A percentile compares a stretch with the other conserved stretches of the same genome.
Evolutionary conservation across 2,797 vertebrate genomes (phyloP).

Genomic region (Crypturellus tataupa): DNA sequence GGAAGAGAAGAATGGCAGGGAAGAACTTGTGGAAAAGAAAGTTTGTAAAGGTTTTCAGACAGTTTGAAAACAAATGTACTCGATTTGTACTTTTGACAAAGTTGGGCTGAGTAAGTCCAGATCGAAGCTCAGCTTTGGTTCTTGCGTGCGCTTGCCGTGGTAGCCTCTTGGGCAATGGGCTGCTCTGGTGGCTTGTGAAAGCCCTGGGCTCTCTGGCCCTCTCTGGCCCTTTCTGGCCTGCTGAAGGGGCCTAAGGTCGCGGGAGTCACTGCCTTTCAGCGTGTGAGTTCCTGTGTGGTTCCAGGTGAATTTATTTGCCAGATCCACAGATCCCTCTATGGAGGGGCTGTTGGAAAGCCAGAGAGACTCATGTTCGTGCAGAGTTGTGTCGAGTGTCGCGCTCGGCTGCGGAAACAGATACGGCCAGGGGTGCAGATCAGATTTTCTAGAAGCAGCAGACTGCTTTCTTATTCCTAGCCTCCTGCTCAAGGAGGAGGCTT

Average conservation of each 20-base stretch:
- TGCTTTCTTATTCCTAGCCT: neutral
- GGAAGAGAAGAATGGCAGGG: constrained; percentile 80
- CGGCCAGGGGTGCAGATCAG: neutral
- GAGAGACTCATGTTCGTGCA: neutral
- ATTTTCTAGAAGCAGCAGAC: neutral
- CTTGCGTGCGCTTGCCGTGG: neutral
- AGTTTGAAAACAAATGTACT: constrained; percentile 86
- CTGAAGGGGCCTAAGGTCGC: neutral
- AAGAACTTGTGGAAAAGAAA: constrained; percentile 92
- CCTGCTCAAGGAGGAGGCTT: neutral
- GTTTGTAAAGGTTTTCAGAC: constrained; percentile 99
- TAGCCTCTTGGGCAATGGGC: neutral
- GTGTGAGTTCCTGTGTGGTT: neutral
- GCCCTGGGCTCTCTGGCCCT: neutral
- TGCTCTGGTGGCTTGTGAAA: neutral
- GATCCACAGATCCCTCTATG: accelerated
- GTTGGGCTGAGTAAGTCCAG: constrained; percentile 65
- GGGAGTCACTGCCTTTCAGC: neutral
- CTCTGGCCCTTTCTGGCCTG: neutral
- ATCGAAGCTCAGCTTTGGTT: constrained; percentile 39
- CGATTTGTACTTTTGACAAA: constrained; percentile 51
- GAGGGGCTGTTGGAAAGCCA: neutral
- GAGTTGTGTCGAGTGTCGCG: accelerated
- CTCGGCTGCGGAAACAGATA: neutral
- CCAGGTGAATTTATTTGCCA: neutral